phyloP scores from a whole-genome alignment of 2,888 invertebrate species.

The Drosophila paramelanica region DNA sequence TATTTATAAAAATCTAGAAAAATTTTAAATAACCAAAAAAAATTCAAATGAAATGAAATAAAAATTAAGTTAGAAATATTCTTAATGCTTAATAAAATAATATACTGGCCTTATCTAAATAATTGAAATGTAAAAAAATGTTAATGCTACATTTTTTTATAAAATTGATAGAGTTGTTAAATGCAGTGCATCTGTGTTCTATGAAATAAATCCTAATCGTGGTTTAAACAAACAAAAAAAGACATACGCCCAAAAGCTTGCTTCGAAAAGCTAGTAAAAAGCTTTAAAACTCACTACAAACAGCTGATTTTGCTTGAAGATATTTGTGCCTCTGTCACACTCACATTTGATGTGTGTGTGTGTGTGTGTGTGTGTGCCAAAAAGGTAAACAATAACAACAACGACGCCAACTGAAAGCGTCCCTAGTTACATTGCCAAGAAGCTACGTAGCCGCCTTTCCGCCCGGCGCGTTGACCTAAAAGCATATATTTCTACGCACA shows the following conservation, averaged over 20 bases:
- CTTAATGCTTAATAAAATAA: too few species aligned
- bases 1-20: too few species aligned
- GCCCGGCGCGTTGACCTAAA: slow-evolving; percentile 39
- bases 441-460: slow-evolving; percentile 22
- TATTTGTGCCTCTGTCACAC: slow-evolving; percentile 8
- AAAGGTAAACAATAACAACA: slow-evolving; percentile 77
- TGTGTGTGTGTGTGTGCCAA: slow-evolving; percentile 17
- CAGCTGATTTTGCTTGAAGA: slow-evolving; percentile 30
- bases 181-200: too few species aligned
- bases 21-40: too few species aligned
- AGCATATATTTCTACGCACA: slow-evolving; percentile 15
- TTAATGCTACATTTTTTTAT: too few species aligned
- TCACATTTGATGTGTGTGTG: not conserved
- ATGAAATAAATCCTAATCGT: too few species aligned
- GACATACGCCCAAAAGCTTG: not conserved
- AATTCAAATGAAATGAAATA: too few species aligned
- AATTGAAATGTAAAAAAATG: too few species aligned
- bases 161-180: too few species aligned
- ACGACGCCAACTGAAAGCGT: slow-evolving; percentile 47
- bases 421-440: slow-evolving; percentile 40
- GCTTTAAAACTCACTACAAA: slow-evolving; percentile 1
- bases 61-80: too few species aligned
- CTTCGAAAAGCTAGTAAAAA: not conserved
- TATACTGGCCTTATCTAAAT: too few species aligned
- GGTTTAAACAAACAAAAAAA: not conserved